Conservation (phyloP, 2,113 vertebrate species). For the Protobothrops mucrosquamatus region DNA sequence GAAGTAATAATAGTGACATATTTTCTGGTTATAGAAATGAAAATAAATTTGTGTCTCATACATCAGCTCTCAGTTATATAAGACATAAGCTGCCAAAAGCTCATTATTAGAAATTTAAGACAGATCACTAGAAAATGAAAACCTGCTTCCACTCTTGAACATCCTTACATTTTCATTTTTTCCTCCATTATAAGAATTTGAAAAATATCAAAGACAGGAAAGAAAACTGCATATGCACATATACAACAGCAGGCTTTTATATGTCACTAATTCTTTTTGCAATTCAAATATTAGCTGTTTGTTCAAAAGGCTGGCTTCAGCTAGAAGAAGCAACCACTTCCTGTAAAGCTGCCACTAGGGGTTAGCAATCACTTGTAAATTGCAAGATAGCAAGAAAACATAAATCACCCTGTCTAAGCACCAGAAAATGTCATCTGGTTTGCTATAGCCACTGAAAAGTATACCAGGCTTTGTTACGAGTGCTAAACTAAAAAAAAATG, state of each 20-base stretch:
- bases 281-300: constrained; percentile 25
- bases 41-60: constrained; percentile 3
- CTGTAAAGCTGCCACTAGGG: background rate
- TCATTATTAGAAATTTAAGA: background rate
- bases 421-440: background rate
- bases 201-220: background rate
- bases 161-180: background rate
- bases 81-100: background rate
- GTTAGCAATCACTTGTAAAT: constrained; percentile 23
- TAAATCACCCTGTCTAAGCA: background rate
- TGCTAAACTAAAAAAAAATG: background rate
- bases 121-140: background rate
- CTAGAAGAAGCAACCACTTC: background rate
- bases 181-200: background rate
- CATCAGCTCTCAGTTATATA: background rate
- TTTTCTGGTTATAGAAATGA: background rate
- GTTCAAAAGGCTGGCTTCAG: background rate
- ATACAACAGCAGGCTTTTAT: constrained; percentile 9
- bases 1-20: background rate
- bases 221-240: background rate
- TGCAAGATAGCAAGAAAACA: constrained; percentile 20
- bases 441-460: background rate
- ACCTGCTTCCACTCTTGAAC: background rate
- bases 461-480: background rate
- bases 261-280: constrained; percentile 7